Evolutionary conservation across 2,797 vertebrate species (phyloP).

Genomic region (Iguana delicatissima): DNA sequence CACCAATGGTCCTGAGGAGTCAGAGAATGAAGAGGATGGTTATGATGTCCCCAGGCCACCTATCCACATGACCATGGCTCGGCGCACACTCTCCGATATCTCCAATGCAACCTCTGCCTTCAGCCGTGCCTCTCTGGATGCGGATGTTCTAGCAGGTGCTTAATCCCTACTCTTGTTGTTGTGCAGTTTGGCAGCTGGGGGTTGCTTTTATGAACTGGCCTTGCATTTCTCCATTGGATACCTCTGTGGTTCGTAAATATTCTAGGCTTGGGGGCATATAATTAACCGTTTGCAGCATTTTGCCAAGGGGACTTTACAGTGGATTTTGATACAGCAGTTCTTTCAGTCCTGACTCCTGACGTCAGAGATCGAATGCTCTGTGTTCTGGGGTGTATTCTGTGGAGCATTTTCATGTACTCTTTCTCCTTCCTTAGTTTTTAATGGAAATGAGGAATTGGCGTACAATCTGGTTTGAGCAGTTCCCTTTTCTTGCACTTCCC

Average conservation of each 20-base stretch:
- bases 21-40: constrained; percentile 88
- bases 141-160: constrained; percentile 78
- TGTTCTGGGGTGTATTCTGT: neutral
- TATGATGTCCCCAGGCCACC: constrained; percentile 91
- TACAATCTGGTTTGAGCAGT: neutral
- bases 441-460: neutral
- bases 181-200: neutral
- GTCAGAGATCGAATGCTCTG: neutral
- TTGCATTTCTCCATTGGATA: neutral
- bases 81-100: constrained; percentile 91
- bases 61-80: constrained; percentile 80
- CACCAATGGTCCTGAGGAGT: constrained; percentile 76
- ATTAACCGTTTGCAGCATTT: neutral
- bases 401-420: neutral
- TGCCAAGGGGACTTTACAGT: neutral
- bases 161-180: neutral
- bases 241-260: neutral
- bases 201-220: neutral
- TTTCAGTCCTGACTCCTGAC: neutral
- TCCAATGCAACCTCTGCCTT: constrained; percentile 86
- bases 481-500: constrained; percentile 19
- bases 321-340: neutral
- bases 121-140: constrained; percentile 86
- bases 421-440: neutral
- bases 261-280: accelerated